These are phyloP conservation scores for Dallia pectoralis DNA, from an alignment of 2,797 vertebrate species.

Conservation along the genomic window DNA sequence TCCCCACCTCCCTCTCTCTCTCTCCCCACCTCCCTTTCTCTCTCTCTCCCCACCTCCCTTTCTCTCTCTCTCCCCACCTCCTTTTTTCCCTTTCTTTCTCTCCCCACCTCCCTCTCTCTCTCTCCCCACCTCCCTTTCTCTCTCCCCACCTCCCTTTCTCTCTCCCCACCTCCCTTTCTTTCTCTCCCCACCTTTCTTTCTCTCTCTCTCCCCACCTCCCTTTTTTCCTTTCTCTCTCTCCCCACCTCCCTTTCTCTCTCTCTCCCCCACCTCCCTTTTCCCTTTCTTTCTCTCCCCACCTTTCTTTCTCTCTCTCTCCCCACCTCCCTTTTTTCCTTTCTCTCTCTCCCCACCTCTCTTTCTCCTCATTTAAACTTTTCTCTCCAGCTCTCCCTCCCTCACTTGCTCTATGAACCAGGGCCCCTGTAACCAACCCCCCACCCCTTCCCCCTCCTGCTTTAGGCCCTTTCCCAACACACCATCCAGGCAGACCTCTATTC, in stretches of 20 bases:
- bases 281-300: background rate
- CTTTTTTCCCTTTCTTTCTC: background rate
- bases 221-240: background rate
- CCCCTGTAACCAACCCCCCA: slow-evolving; percentile 55
- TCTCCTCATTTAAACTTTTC: background rate
- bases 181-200: background rate
- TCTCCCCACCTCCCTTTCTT: background rate
- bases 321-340: background rate
- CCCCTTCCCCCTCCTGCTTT: slow-evolving; percentile 32
- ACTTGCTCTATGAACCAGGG: slow-evolving; percentile 56
- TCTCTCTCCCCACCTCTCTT: background rate
- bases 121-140: background rate
- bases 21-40: background rate
- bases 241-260: background rate
- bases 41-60: background rate
- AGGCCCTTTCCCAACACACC: slow-evolving; percentile 57
- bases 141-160: too few species aligned
- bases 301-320: background rate
- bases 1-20: background rate
- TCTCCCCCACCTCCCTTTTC: too few species aligned
- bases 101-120: slow-evolving; percentile 34
- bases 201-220: background rate
- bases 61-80: background rate
- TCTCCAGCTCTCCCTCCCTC: slow-evolving; percentile 35
- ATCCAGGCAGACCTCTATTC: slow-evolving; percentile 65